phyloP scores from a whole-genome alignment of 1,140 invertebrate species.

The Olivierus martensii region DNA sequence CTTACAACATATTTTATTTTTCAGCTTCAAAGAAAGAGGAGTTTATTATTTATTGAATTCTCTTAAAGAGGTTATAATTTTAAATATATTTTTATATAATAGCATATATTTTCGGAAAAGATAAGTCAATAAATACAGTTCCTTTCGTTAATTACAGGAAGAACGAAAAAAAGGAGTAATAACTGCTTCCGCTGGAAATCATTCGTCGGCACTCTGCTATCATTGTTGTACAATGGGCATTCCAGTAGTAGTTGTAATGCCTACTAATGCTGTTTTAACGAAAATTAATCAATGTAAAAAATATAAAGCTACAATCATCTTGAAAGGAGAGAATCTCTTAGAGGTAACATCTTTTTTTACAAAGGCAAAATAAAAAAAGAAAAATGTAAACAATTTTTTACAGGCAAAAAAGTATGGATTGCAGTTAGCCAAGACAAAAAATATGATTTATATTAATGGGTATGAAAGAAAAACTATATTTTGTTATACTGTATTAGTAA shows the following conservation, averaged over 20 bases:
- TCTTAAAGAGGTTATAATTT: too few relatives aligned
- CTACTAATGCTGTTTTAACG: slow-evolving; percentile 78
- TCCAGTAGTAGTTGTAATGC: slow-evolving; percentile 87
- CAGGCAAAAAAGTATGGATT: slow-evolving; percentile 61
- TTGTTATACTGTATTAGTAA: background rate
- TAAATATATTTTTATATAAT: too few relatives aligned
- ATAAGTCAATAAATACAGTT: too few relatives aligned
- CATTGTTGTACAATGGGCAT: slow-evolving; percentile 67
- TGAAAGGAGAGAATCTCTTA: slow-evolving; percentile 68
- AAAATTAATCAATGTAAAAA: slow-evolving; percentile 75
- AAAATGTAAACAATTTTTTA: too few relatives aligned
- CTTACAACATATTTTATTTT: too few relatives aligned
- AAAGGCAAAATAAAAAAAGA: too few relatives aligned
- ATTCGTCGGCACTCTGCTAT: slow-evolving; percentile 74
- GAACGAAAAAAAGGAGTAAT: slow-evolving; percentile 66
- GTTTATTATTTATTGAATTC: too few relatives aligned
- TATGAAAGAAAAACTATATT: slow-evolving; percentile 27
- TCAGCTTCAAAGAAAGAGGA: too few relatives aligned
- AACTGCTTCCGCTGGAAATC: slow-evolving; percentile 83
- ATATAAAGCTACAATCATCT: slow-evolving; percentile 68
- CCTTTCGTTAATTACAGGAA: slow-evolving; percentile 31
- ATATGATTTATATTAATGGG: slow-evolving; percentile 72
- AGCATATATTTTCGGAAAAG: too few relatives aligned
- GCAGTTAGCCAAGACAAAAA: slow-evolving; percentile 50
- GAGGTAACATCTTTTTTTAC: too few relatives aligned